These are phyloP conservation scores for Pseudolycoriella hygida DNA, from an alignment of 2,888 invertebrate species.

Conservation along the genomic window DNA sequence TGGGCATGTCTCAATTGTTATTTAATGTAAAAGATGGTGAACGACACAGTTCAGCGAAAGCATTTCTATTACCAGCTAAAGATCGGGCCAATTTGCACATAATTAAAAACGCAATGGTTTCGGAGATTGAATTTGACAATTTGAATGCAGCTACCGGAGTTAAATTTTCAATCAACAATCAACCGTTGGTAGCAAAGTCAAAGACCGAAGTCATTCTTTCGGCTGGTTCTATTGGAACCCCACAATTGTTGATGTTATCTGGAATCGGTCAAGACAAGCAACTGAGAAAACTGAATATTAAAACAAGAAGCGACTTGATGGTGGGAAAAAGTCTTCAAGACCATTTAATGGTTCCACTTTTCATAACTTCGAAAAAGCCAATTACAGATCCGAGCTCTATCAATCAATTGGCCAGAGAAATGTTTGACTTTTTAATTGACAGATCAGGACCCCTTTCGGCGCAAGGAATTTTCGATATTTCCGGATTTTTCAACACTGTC, in stretches of 20 bases:
- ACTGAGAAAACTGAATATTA: slow-evolving; percentile 34
- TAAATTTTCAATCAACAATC: slow-evolving; percentile 2
- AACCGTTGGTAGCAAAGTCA: slow-evolving; percentile 20
- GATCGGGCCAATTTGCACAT: slow-evolving; percentile 21
- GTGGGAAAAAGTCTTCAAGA: slow-evolving; percentile 66
- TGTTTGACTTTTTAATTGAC: slow-evolving; percentile 31
- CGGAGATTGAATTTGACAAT: slow-evolving; percentile 35
- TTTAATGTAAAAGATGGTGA: slow-evolving; percentile 48
- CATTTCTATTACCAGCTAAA: slow-evolving; percentile 35
- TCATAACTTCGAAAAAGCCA: slow-evolving; percentile 25
- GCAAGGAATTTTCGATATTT: slow-evolving; percentile 29
- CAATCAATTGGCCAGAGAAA: slow-evolving; percentile 2
- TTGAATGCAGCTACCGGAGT: slow-evolving; percentile 46
- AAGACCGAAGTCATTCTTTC: slow-evolving; percentile 55
- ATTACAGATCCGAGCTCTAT: too few relatives aligned
- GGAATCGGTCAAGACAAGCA: slow-evolving; percentile 51
- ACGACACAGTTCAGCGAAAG: slow-evolving; percentile 53
- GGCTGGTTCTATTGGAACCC: slow-evolving; percentile 59
- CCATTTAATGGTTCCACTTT: slow-evolving; percentile 40
- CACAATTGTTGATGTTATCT: slow-evolving; percentile 62
- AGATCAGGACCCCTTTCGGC: slow-evolving; percentile 31
- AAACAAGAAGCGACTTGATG: slow-evolving; percentile 36
- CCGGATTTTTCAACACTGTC: slow-evolving; percentile 33
- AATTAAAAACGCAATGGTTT: slow-evolving; percentile 33
- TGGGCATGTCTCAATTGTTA: slow-evolving; percentile 46